Percentiles rank a stretch among this genome's conserved stretches.
Conservation (phyloP, 2,113 vertebrate species). For the Dicrurus megarhynchus region DNA sequence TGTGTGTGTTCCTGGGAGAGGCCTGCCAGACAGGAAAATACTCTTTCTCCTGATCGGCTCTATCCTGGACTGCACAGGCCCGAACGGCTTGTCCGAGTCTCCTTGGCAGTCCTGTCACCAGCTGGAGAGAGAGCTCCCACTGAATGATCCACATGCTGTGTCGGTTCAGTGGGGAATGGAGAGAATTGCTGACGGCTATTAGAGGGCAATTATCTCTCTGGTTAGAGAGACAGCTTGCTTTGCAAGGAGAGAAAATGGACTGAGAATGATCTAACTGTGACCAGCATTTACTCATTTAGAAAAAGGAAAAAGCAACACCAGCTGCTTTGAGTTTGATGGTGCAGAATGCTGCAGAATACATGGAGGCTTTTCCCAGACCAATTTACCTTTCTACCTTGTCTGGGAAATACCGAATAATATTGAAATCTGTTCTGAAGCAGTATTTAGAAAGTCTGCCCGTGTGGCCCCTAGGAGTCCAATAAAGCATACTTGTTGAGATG, state of each 20-base stretch:
- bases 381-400: neutral
- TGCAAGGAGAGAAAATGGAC: neutral
- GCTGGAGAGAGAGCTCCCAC: neutral
- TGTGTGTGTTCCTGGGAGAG: neutral
- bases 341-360: neutral
- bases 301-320: neutral
- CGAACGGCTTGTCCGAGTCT: fast-evolving
- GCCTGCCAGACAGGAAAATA: neutral
- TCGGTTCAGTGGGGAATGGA: neutral
- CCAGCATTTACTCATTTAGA: neutral
- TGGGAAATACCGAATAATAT: neutral
- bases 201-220: neutral
- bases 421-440: neutral
- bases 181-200: neutral
- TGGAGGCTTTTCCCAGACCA: neutral
- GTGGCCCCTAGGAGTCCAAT: neutral
- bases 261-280: neutral
- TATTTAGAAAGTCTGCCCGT: neutral
- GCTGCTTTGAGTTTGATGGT: neutral
- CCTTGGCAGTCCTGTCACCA: neutral
- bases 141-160: neutral
- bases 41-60: neutral
- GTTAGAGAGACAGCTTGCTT: neutral
- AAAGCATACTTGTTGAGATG: neutral
- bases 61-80: neutral